These are phyloP conservation scores for Lethocerus indicus DNA, from an alignment of 1,140 invertebrate genomes.

Conservation along the genomic window DNA sequence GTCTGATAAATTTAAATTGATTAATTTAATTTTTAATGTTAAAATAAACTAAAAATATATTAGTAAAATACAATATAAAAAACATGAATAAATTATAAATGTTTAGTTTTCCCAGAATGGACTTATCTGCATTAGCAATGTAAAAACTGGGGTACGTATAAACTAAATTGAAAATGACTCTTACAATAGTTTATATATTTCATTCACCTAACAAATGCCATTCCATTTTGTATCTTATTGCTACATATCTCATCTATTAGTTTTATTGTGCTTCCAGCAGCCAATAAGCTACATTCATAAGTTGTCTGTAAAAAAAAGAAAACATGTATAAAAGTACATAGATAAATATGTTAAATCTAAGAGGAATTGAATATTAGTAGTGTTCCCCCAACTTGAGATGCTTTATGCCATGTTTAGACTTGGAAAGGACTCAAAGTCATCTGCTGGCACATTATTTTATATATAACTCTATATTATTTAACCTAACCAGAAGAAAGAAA, in stretches of 20 bases:
- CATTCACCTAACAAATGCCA: slow-evolving; percentile 48
- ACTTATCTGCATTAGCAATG: neutral
- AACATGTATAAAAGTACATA: slow-evolving; percentile 1
- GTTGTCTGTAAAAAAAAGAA: slow-evolving; percentile 43
- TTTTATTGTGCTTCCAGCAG: slow-evolving; percentile 65
- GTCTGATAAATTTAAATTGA: slow-evolving; percentile 36
- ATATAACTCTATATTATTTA: too few species aligned
- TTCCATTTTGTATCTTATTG: slow-evolving; percentile 63
- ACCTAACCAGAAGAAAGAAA: too few species aligned
- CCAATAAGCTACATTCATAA: slow-evolving; percentile 53
- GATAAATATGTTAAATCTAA: too few species aligned
- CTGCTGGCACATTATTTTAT: too few species aligned
- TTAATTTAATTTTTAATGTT: neutral
- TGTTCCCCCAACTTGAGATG: too few species aligned
- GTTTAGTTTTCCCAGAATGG: neutral
- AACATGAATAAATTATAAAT: too few species aligned
- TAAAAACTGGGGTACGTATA: neutral
- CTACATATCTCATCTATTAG: slow-evolving; percentile 53
- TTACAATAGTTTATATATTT: neutral
- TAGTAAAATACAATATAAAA: neutral
- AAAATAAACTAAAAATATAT: slow-evolving; percentile 3
- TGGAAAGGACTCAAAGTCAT: too few species aligned
- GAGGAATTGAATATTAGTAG: too few species aligned
- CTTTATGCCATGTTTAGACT: too few species aligned
- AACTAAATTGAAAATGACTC: neutral